Evolutionary conservation across 2,888 invertebrate species (phyloP), one percentile per base, ranked within the genome.

Genomic region (Pheosia gnoma): DNA sequence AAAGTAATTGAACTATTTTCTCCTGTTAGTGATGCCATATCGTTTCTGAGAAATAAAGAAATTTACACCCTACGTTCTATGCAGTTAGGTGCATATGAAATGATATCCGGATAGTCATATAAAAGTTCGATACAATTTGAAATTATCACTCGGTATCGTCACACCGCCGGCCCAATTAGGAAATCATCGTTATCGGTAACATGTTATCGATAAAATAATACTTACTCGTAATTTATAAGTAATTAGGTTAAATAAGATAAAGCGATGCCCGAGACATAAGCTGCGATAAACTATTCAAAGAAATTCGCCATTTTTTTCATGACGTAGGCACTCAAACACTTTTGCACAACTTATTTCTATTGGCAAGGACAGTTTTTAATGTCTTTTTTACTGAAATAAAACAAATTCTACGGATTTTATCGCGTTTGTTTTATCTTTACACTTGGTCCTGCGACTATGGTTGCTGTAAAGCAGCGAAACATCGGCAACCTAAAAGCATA

Each of bases 191-290:
- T 75, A 75, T 74, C 68, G 77, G 80, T 81, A 80, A 61, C 71
- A 63, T 74, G 65, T 67, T 80, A 75, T 76, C 77, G 74, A 81
- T 80, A 74, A 79, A 72, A 72, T 77, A 74, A 77, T 79, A 79
- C 78, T 81, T 79, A 79, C 78, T 81, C 72, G 75, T 86, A 84
- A 88, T 85, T 88, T 86, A 82, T 82, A 85, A 80, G 84, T 88
- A 88, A 89, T 85, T 88, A 82, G 89, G 89, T 88, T 90, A 88
- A 77, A 63, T 57, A 63, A 74, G 81, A 83, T 83, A 57, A 45
- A 2, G 45, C 45, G 39, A 54, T n/a, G 38, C 38, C 54, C 11
- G 37, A 7, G 8, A n/a, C 47, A 4, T 53, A 4, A 36, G 9
- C 36, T 9, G 13, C 13, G 25, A 52, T 52, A 53, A 53, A 9